Evolutionary conservation across 2,888 invertebrate species (phyloP).

Genomic region (Calephelis perditalis): DNA sequence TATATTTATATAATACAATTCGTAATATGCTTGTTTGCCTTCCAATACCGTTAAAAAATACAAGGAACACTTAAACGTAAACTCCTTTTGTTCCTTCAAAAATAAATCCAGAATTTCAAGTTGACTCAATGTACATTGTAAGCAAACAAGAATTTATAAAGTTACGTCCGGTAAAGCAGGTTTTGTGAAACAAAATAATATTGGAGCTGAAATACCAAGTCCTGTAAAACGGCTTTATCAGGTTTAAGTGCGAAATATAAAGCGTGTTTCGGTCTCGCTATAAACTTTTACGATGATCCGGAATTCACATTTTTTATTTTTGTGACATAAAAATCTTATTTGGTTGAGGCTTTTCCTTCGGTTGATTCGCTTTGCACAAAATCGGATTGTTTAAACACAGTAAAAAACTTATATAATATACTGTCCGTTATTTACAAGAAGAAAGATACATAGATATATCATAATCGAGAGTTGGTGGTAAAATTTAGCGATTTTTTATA

Average conservation of each 20-base stretch:
- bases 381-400: neutral
- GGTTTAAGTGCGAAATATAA: slow-evolving; percentile 33
- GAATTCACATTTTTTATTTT: slow-evolving; percentile 25
- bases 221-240: slow-evolving; percentile 25
- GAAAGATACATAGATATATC: no score
- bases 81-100: neutral
- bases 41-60: no score
- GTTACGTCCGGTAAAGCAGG: slow-evolving; percentile 3
- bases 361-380: neutral
- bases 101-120: neutral
- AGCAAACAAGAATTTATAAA: slow-evolving; percentile 1
- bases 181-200: slow-evolving; percentile 11
- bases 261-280: slow-evolving; percentile 31
- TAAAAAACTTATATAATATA: no score
- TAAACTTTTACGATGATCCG: slow-evolving; percentile 36
- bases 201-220: slow-evolving; percentile 17
- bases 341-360: neutral
- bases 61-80: neutral
- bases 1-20: no score
- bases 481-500: neutral
- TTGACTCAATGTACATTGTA: neutral
- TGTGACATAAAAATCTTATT: slow-evolving; percentile 12
- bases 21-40: no score
- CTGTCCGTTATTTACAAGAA: no score
- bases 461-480: neutral